phyloP scores from a whole-genome alignment of 2,797 vertebrate species.

The Xiphophorus birchmanni region DNA sequence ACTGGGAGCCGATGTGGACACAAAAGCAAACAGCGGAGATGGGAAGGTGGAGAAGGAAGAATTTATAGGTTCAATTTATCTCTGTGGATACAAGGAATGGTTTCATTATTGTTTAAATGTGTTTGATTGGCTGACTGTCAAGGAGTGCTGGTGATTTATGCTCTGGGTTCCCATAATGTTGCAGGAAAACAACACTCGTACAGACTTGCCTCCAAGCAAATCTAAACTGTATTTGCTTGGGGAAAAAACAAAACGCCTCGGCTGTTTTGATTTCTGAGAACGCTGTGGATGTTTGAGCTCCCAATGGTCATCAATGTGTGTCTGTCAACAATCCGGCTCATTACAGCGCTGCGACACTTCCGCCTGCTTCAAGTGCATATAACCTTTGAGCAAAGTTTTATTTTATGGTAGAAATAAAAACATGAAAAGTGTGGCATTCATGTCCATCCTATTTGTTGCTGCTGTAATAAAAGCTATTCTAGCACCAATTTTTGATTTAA shows the following conservation, averaged over 20 bases:
- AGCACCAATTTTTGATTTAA: neutral
- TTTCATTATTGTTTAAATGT: constrained; percentile 67
- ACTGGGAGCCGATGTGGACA: constrained; percentile 51
- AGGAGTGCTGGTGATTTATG: constrained; percentile 51
- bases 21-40: constrained; percentile 44
- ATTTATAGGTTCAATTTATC: constrained; percentile 53
- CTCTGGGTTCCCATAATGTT: constrained; percentile 21
- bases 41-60: constrained; percentile 42
- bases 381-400: neutral
- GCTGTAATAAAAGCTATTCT: neutral
- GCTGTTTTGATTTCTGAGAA: constrained; percentile 34
- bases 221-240: constrained; percentile 23
- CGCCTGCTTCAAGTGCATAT: neutral
- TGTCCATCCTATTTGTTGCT: neutral
- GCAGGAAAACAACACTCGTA: constrained; percentile 9
- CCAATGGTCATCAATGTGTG: constrained; percentile 40
- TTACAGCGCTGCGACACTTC: constrained; percentile 10
- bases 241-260: constrained; percentile 16
- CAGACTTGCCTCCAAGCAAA: constrained; percentile 17
- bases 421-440: neutral
- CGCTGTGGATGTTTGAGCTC: constrained; percentile 29
- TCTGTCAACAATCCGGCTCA: constrained; percentile 31
- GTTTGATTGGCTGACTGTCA: constrained; percentile 56
- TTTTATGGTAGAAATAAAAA: neutral
- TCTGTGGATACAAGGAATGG: constrained; percentile 50